phyloP scores from a whole-genome alignment of 2,888 invertebrate genomes.

The Thera britannica region DNA sequence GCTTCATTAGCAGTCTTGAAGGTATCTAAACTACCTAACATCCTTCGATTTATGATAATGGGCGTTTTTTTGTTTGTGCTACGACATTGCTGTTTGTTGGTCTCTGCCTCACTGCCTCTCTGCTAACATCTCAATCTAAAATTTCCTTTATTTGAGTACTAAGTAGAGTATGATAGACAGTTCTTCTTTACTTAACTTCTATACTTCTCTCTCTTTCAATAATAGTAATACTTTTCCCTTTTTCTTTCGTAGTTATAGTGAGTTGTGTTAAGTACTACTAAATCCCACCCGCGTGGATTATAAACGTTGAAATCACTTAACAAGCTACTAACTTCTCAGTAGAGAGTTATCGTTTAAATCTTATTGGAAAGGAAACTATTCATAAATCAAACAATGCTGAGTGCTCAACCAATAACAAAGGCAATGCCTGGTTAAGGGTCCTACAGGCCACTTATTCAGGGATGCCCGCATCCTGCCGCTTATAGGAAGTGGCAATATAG shows the following conservation, averaged over 20 bases:
- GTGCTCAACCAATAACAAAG: conserved; percentile 38
- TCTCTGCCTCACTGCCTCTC: neutral
- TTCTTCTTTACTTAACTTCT: no score
- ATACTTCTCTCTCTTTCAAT: no score
- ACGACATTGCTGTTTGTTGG: neutral
- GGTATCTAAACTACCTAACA: conserved; percentile 15
- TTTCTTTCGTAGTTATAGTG: no score
- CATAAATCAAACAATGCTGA: conserved; percentile 39
- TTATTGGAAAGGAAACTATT: conserved; percentile 29
- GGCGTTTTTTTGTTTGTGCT: neutral
- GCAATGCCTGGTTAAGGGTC: conserved; percentile 26
- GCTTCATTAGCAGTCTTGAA: conserved; percentile 28
- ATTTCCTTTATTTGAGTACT: no score
- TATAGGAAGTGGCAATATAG: conserved; percentile 21
- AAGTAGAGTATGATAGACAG: no score
- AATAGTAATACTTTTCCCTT: no score
- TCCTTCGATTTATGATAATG: conserved; percentile 14
- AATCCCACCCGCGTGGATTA: conserved; percentile 4
- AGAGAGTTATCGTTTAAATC: conserved; percentile 8
- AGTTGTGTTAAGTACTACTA: neutral
- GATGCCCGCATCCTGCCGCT: conserved; percentile 55
- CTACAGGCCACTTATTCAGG: conserved; percentile 34
- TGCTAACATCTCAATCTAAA: no score
- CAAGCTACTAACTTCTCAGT: neutral
- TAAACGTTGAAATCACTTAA: neutral